These are phyloP conservation scores for Diploptera punctata DNA, from an alignment of 2,888 invertebrate species.

Conservation along the genomic window DNA sequence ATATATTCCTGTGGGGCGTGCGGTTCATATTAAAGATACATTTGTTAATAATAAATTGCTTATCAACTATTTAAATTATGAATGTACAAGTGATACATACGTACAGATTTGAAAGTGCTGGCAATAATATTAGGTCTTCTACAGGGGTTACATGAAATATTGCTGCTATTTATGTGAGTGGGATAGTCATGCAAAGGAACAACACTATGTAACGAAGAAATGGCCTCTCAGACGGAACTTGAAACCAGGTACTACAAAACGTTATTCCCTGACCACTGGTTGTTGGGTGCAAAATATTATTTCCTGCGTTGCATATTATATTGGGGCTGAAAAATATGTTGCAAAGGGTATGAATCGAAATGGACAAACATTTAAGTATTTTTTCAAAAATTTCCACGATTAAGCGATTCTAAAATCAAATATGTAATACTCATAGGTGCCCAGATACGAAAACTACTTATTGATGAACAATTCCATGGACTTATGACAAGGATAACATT, in stretches of 20 bases:
- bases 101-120: background rate
- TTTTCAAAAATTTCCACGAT: slow-evolving; percentile 4
- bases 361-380: slow-evolving; percentile 1
- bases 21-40: slow-evolving; percentile 2
- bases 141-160: background rate
- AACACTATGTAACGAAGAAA: background rate
- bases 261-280: background rate
- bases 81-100: background rate
- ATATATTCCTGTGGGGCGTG: background rate
- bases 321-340: background rate
- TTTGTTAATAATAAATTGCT: background rate
- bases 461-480: background rate
- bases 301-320: background rate
- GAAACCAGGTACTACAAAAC: background rate
- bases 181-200: background rate
- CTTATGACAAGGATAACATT: background rate
- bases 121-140: background rate
- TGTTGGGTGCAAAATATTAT: background rate
- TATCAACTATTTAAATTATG: background rate
- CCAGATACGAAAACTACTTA: background rate
- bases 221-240: background rate
- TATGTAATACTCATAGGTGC: background rate
- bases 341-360: background rate
- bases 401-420: background rate
- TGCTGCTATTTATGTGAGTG: too few species aligned